phyloP scores from a whole-genome alignment of 2,113 vertebrate genomes.

The Pogona vitticeps region DNA sequence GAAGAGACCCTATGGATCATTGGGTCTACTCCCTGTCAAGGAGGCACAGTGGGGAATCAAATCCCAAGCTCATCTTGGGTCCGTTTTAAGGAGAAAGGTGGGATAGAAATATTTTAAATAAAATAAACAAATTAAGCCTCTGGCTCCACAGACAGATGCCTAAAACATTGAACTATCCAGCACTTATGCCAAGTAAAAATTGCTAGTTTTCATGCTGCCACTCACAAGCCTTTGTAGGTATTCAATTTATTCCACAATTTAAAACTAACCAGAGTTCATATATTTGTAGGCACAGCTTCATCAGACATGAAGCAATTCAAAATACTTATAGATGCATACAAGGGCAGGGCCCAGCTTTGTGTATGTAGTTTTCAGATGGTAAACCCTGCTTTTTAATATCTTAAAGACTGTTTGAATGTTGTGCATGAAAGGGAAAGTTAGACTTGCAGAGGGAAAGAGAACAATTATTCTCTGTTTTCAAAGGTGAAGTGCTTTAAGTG shows the following conservation, averaged over 20 bases:
- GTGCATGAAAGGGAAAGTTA: slow-evolving; percentile 59
- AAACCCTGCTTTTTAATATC: slow-evolving; percentile 37
- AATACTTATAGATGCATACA: neutral
- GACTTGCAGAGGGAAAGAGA: slow-evolving; percentile 55
- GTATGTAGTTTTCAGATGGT: slow-evolving; percentile 30
- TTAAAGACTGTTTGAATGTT: slow-evolving; percentile 54
- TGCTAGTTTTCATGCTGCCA: no score
- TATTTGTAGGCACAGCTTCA: neutral
- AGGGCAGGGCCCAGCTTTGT: slow-evolving; percentile 20
- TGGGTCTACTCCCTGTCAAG: no score
- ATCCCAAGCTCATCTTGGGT: no score
- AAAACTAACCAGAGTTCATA: neutral
- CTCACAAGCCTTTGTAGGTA: no score
- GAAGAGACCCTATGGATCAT: no score
- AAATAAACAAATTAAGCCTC: no score
- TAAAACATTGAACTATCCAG: no score
- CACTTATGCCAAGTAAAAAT: no score
- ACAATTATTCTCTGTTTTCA: slow-evolving; percentile 71
- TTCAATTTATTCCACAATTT: neutral
- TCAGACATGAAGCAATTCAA: neutral
- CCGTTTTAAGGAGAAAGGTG: no score
- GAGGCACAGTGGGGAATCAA: no score
- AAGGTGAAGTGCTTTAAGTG: slow-evolving; percentile 69
- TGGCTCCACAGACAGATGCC: no score
- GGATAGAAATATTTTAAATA: no score